Evolutionary conservation across 2,113 vertebrate species (phyloP), one percentile per base, ranked within the genome.

Genomic region (Caranx ignobilis): DNA sequence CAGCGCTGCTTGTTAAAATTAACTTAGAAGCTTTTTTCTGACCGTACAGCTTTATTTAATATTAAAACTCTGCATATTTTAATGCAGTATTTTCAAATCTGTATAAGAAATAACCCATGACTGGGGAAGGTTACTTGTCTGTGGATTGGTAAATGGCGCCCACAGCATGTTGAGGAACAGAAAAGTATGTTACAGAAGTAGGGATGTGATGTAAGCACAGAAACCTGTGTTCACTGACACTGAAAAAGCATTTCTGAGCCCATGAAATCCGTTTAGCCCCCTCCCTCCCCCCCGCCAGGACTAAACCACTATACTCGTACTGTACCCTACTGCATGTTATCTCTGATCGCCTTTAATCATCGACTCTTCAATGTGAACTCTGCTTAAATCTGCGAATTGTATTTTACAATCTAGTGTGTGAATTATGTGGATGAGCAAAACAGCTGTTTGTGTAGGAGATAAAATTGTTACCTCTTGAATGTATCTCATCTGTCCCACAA

Each of bases 401-500:
- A 54, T 79, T 77, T 84, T 84, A 39, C 70, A 47, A 71, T 77
- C 45, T 82, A 57, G 60, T 59, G 37, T 85, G 83, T 91, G 74
- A 75, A 62, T 81, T 62, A 48, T 82, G 79, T 77, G 54, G 55
- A 75, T 52, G 81, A 82, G 83, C 82, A 62, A 50, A 45, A 16
- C 48, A 48, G 70, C 19, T 56, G 73, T 79, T 57, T 57, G 61
- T 77, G 67, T 82, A 47, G 76, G 61, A 73, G 77, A 79, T 75
- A 19, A 76, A 71, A 69, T 52, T 72, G 79, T 88, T 87, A 85
- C 80, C 83, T 87, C 82, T 73, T 90, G 91, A 94, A 91, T 94
- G 90, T 92, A 89, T 84, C 56, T 82, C 82, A 73, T 79, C 65
- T 76, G 64, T 67, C 65, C 66, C 73, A 41, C 21, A 0, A 60